A percentile compares a stretch with the other conserved stretches of the same genome.
Evolutionary conservation across 2,113 vertebrate species (phyloP).

Genomic region (Cervus canadensis): DNA sequence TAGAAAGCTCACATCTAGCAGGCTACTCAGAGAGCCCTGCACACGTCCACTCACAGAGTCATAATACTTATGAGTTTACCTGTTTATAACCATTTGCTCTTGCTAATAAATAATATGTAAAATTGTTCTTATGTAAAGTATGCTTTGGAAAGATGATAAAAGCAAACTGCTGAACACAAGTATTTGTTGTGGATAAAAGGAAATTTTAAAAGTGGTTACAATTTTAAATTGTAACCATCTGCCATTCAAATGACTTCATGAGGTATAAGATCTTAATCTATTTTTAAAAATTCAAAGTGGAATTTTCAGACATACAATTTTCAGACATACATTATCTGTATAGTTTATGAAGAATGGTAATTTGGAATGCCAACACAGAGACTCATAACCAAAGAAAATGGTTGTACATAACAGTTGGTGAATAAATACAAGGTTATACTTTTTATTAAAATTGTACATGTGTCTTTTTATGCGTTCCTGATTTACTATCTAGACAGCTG

Average conservation of each 20-base stretch:
- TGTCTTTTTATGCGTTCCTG: neutral
- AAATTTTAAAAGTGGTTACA: neutral
- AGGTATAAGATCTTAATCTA: neutral
- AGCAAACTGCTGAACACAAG: neutral
- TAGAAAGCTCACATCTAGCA: neutral
- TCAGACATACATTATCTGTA: neutral
- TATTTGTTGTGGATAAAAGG: neutral
- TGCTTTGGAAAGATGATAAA: neutral
- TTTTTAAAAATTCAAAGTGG: neutral
- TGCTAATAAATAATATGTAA: neutral
- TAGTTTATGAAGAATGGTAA: neutral
- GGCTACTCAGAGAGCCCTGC: too few species aligned
- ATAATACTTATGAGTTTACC: neutral
- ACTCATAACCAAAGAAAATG: neutral
- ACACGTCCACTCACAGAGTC: neutral
- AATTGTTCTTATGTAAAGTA: neutral
- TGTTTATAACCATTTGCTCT: neutral
- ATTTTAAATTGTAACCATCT: neutral
- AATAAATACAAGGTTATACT: slow-evolving; percentile 1
- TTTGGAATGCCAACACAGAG: neutral
- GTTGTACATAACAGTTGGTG: neutral
- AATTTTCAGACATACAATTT: neutral
- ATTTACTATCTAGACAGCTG: neutral
- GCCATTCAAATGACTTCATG: neutral
- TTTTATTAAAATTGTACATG: neutral